Percentiles rank a stretch among this genome's conserved stretches.
These are phyloP conservation scores for Cardiocondyla obscurior DNA, from an alignment of 1,140 invertebrate genomes.

Conservation along the genomic window DNA sequence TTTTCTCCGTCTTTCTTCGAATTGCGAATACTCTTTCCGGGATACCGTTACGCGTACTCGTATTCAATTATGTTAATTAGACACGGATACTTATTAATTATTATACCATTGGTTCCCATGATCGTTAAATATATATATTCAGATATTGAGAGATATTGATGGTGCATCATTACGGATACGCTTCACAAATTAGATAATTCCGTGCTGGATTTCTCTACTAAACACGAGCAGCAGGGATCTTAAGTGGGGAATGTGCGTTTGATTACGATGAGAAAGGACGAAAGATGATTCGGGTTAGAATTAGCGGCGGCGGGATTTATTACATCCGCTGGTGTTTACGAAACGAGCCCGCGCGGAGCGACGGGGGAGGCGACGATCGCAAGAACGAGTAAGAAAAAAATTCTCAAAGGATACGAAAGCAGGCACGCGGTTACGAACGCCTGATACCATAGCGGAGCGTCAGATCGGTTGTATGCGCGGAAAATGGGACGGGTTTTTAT, in stretches of 20 bases:
- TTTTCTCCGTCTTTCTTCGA: conserved; percentile 4
- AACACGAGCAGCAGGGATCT: neutral
- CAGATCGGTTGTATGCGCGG: conserved; percentile 75
- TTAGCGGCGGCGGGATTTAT: conserved; percentile 71
- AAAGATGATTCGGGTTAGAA: conserved; percentile 42
- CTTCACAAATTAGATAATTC: neutral
- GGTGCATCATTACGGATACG: neutral
- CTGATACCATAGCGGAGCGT: conserved; percentile 74
- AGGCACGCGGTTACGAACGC: conserved; percentile 15
- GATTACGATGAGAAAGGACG: conserved; percentile 18
- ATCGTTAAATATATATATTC: neutral
- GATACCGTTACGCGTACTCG: neutral
- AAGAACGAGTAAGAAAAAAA: conserved; percentile 64
- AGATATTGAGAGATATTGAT: neutral
- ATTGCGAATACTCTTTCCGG: too few relatives aligned
- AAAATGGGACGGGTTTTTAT: conserved; percentile 78
- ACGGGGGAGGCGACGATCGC: conserved; percentile 46
- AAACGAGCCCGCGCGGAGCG: conserved; percentile 18
- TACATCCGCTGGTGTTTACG: conserved; percentile 60
- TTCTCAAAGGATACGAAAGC: conserved; percentile 45
- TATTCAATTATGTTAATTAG: conserved; percentile 5
- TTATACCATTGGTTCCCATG: neutral
- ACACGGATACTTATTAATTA: neutral
- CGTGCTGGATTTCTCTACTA: neutral
- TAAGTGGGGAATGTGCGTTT: neutral